phyloP scores from a whole-genome alignment of 2,113 vertebrate species.

The Enhydra lutris region DNA sequence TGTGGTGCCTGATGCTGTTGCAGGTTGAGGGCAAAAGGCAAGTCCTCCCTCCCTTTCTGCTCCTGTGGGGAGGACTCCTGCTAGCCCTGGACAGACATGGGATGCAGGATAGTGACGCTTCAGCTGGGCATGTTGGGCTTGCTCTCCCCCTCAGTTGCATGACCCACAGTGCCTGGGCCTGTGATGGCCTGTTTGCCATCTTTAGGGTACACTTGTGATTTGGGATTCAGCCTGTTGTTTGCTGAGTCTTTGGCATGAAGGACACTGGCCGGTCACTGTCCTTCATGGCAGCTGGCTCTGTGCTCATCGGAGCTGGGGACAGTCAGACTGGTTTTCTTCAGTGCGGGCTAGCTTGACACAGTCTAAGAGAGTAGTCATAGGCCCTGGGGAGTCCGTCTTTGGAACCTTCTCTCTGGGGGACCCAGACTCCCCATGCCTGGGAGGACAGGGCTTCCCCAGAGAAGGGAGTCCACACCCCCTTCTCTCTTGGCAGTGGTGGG shows the following conservation, averaged over 20 bases:
- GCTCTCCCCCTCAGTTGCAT: background rate
- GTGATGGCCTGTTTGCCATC: background rate
- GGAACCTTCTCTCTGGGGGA: background rate
- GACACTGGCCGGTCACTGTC: background rate
- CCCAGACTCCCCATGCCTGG: background rate
- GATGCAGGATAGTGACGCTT: background rate
- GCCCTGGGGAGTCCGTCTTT: background rate
- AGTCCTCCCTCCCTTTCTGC: background rate
- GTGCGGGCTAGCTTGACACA: background rate
- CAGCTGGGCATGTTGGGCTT: background rate
- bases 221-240: background rate
- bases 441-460: background rate
- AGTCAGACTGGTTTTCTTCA: conserved; percentile 35
- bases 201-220: background rate
- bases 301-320: background rate
- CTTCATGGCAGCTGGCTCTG: background rate
- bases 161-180: background rate
- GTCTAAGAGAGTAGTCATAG: background rate
- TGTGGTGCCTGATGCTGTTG: background rate
- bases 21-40: background rate
- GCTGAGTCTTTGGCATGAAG: background rate
- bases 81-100: background rate
- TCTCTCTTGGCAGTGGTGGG: background rate
- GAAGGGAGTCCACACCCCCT: background rate
- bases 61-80: background rate